Base-by-base conservation (phyloP, 2,113 vertebrate species). In the Mohoua ochrocephala region DNA sequence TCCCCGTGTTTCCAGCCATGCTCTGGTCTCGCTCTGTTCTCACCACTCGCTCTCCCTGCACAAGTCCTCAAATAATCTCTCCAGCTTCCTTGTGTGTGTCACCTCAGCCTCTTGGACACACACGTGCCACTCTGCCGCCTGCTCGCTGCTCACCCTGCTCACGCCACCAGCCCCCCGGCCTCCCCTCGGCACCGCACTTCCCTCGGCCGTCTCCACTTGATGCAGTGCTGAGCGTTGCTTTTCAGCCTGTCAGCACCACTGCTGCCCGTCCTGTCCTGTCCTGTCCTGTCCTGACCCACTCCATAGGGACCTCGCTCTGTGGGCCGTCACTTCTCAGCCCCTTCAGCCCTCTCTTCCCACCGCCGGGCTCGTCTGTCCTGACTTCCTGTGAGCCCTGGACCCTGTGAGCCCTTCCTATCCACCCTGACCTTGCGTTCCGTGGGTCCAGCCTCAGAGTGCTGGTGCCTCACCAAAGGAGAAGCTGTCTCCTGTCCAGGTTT, bases 331-430 rank as follows among this genome's bases (percentile, higher is more conserved):
- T 41, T 61, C 68, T 24, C 47, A 53, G 27, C 28, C 14, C 1
- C 1, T 37, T 77, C 50, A 18, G 15, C n/a, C 41, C 19, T 13
- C 31, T 45, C 26, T 61, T 84, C 64, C 54, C 60, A 7, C 27
- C 0, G 0, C 17, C 0, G 0, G 18, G 16, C 61, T 23, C 7
- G 7, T 41, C 77, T 60, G n/a, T 52, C 56, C 44, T n/a, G 44
- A 10, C 30, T 63, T 77, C 42, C 33, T 33, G 17, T 6, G 16
- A 67, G 30, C 42, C 16, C 2, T n/a, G n/a, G n/a, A n/a, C n/a
- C n/a, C n/a, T n/a, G n/a, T n/a, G n/a, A n/a, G n/a, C n/a, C n/a
- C n/a, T n/a, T n/a, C n/a, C 24, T 21, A 0, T 53, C 63, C 53
- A 11, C 15, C 13, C 23, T 30, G 10, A 27, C 31, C 2, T 2